Evolutionary conservation across 2,888 invertebrate genomes (phyloP).

Genomic region (Drepanosiphum platanoidis): DNA sequence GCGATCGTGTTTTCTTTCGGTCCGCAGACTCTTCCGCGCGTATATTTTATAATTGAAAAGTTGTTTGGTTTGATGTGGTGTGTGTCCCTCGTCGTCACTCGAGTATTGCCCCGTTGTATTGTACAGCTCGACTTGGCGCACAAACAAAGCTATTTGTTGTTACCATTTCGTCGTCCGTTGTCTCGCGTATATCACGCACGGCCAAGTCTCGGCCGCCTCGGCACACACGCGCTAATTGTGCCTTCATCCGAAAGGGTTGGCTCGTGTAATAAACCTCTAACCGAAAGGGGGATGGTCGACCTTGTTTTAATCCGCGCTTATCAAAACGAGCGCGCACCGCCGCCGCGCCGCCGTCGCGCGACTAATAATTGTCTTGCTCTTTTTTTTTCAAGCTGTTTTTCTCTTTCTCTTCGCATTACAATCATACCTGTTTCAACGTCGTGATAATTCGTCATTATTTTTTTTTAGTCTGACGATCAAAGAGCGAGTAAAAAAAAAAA

Average conservation of each 20-base stretch:
- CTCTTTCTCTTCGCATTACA: too few relatives aligned
- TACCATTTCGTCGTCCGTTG: conserved; percentile 22
- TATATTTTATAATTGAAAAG: conserved; percentile 27
- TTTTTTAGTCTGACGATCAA: conserved; percentile 11
- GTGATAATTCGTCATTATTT: background rate
- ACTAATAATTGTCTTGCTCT: conserved; percentile 26
- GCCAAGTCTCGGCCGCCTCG: too few relatives aligned
- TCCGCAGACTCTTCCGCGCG: background rate
- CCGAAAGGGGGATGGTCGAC: background rate
- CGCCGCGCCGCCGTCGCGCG: conserved; percentile 11
- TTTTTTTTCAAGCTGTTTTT: background rate
- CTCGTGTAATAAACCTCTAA: conserved; percentile 42
- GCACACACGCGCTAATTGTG: conserved; percentile 42
- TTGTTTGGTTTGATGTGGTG: conserved; percentile 35
- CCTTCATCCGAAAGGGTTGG: conserved; percentile 32
- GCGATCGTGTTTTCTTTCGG: background rate
- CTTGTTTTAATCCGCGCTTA: conserved; percentile 50
- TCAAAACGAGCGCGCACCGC: conserved; percentile 35
- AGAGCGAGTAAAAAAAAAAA: background rate
- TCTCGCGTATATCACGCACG: background rate
- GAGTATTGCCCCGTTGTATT: conserved; percentile 12
- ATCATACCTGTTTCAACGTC: background rate
- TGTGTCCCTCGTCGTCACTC: conserved; percentile 18
- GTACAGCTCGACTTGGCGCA: conserved; percentile 6
- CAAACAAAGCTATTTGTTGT: conserved; percentile 33